These are phyloP conservation scores for Zaprionus gabonicus DNA, from an alignment of 1,140 invertebrate genomes.

Conservation along the genomic window DNA sequence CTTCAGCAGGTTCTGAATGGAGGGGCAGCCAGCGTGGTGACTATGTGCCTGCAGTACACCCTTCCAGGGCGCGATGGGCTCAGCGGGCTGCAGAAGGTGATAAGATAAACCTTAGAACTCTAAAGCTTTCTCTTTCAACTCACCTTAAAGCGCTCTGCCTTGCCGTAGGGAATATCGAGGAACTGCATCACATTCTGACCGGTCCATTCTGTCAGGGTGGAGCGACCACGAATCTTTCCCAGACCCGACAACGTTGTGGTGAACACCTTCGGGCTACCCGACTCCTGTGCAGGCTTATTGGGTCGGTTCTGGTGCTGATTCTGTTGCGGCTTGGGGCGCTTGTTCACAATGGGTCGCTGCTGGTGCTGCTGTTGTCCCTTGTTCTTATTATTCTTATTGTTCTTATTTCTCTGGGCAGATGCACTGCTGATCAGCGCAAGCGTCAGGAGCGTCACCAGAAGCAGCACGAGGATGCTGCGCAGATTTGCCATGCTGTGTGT, in stretches of 20 bases:
- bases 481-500: slow-evolving; percentile 45
- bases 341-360: slow-evolving; percentile 45
- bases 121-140: not conserved
- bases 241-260: slow-evolving; percentile 57
- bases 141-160: slow-evolving; percentile 75
- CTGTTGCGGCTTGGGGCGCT: slow-evolving; percentile 44
- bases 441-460: slow-evolving; percentile 53
- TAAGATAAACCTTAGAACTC: not conserved
- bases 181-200: slow-evolving; percentile 75
- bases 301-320: slow-evolving; percentile 35
- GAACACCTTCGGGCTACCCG: slow-evolving; percentile 38
- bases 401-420: slow-evolving; percentile 41
- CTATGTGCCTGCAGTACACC: slow-evolving; percentile 76
- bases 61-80: slow-evolving; percentile 84
- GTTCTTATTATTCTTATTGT: slow-evolving; percentile 37
- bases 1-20: slow-evolving; percentile 65
- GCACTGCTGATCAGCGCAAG: slow-evolving; percentile 33
- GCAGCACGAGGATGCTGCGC: slow-evolving; percentile 43
- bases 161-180: slow-evolving; percentile 77
- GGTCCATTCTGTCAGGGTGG: slow-evolving; percentile 66
- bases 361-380: slow-evolving; percentile 39
- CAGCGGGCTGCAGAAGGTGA: slow-evolving; percentile 52
- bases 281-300: slow-evolving; percentile 15
- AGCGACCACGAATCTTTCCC: slow-evolving; percentile 73
- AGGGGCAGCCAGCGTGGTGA: slow-evolving; percentile 71